These are phyloP conservation scores for Melanargia galathea DNA, from an alignment of 2,888 invertebrate genomes.

Conservation along the genomic window DNA sequence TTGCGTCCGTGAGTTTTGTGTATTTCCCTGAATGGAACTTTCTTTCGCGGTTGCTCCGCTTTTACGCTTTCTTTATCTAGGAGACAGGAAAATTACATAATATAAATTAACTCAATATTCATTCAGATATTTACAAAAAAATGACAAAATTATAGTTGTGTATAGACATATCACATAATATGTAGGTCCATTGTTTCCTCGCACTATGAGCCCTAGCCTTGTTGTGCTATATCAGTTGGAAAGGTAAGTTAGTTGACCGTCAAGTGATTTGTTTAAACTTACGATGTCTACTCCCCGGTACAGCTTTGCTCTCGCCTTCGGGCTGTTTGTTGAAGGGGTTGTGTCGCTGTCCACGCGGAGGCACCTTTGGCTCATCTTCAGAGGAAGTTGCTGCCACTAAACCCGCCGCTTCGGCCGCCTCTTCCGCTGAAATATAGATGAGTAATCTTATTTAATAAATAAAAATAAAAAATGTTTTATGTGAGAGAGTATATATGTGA, in stretches of 20 bases:
- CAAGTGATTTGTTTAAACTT: conserved; percentile 51
- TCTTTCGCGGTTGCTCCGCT: conserved; percentile 74
- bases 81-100: conserved; percentile 34
- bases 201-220: no score
- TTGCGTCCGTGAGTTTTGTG: conserved; percentile 86
- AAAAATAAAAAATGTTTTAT: no score
- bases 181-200: no score
- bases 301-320: conserved; percentile 61
- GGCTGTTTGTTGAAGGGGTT: conserved; percentile 90
- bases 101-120: not conserved
- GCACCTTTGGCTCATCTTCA: conserved; percentile 84
- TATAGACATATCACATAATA: no score
- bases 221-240: no score
- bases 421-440: conserved; percentile 60
- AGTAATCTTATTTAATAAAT: no score
- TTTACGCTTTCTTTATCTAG: conserved; percentile 68
- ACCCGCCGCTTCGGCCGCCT: conserved; percentile 68
- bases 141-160: no score
- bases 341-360: conserved; percentile 89
- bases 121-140: no score
- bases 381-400: conserved; percentile 70
- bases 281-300: conserved; percentile 72
- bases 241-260: no score
- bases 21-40: conserved; percentile 86
- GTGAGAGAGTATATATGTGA: no score